phyloP scores from a whole-genome alignment of 2,797 vertebrate genomes.

The Channallabes apus region DNA sequence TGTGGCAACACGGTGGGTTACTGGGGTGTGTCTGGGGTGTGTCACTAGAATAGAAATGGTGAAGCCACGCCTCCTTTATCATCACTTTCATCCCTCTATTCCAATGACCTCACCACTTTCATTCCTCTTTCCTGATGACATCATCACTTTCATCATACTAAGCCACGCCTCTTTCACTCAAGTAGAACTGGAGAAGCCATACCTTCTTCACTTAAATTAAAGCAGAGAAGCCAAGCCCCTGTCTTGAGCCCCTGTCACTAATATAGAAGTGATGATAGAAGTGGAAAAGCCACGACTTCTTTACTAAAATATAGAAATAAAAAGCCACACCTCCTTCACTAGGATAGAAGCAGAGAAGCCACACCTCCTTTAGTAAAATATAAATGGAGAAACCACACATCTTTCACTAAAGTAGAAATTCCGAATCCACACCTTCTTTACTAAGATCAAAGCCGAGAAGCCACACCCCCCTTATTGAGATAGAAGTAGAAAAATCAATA shows the following conservation, averaged over 20 bases:
- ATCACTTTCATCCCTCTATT: no score
- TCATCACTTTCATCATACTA: no score
- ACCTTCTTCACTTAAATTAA: not conserved
- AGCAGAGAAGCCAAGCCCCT: not conserved
- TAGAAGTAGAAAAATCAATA: no score
- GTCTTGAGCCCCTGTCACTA: not conserved
- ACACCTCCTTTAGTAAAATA: not conserved
- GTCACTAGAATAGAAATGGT: not conserved
- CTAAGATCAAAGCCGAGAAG: not conserved
- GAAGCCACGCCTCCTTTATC: not conserved
- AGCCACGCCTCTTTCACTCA: not conserved
- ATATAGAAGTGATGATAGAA: not conserved
- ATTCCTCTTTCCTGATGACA: no score
- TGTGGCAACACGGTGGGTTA: no score
- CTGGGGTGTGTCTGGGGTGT: no score
- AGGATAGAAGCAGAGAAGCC: no score
- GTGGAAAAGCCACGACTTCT: not conserved
- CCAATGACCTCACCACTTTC: no score
- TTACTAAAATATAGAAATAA: not conserved
- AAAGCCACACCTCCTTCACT: not conserved
- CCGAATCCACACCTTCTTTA: not conserved
- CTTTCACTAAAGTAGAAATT: no score
- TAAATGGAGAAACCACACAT: not conserved
- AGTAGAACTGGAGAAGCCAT: not conserved
- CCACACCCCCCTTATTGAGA: not conserved